Conservation (phyloP, 1,140 invertebrate species). For the Oryzaephilus surinamensis region DNA sequence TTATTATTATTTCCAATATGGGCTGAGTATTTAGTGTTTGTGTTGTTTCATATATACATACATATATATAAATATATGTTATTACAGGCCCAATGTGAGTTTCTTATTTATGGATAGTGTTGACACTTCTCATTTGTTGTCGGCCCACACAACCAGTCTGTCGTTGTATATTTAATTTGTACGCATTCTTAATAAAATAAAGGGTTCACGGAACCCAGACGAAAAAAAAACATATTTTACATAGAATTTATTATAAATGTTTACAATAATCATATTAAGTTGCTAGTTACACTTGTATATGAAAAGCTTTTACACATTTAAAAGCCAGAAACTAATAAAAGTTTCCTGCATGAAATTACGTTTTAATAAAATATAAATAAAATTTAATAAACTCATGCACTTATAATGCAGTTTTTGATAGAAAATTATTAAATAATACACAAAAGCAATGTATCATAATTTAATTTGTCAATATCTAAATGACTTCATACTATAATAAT, state of each 20-base stretch:
- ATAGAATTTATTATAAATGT: too few species aligned
- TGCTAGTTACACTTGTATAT: conserved; percentile 11
- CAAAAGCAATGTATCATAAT: too few species aligned
- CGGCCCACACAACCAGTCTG: conserved; percentile 28
- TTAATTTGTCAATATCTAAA: too few species aligned
- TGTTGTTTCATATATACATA: too few species aligned
- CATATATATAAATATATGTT: conserved; percentile 22
- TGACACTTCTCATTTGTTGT: conserved; percentile 33
- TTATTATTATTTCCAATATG: conserved; percentile 16
- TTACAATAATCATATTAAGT: conserved; percentile 6
- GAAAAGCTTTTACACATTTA: too few species aligned
- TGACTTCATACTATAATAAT: too few species aligned
- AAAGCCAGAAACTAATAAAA: too few species aligned
- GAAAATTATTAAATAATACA: too few species aligned
- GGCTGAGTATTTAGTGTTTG: conserved; percentile 14
- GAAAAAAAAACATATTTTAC: neutral
- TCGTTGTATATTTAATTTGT: conserved; percentile 30
- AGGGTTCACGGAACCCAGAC: conserved; percentile 15
- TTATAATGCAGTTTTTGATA: too few species aligned
- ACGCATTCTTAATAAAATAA: conserved; percentile 28
- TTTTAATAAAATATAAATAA: too few species aligned
- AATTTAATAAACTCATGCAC: too few species aligned
- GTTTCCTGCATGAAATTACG: too few species aligned
- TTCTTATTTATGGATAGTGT: conserved; percentile 31
- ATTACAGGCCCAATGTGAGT: conserved; percentile 17